These are phyloP conservation scores for Sussaba pulchella DNA, from an alignment of 2,888 invertebrate genomes.

Conservation along the genomic window DNA sequence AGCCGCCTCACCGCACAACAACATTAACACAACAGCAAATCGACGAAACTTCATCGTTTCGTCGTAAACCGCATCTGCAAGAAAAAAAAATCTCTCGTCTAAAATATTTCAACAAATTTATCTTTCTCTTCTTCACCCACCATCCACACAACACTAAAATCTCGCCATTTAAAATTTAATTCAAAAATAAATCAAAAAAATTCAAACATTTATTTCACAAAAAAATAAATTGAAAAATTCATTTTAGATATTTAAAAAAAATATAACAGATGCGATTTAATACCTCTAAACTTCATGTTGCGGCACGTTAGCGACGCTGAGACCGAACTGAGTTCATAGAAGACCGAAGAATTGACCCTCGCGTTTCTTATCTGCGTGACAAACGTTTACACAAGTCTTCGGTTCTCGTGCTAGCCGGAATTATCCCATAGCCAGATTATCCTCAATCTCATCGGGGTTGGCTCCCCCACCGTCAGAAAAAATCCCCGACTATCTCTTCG, in stretches of 20 bases:
- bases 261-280: not conserved
- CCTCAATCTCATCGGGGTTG: conserved; percentile 76
- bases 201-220: too few relatives aligned
- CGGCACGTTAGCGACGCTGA: conserved; percentile 74
- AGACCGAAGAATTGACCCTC: conserved; percentile 82
- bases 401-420: conserved; percentile 72
- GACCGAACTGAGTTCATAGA: conserved; percentile 78
- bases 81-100: too few relatives aligned
- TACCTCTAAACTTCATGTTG: conserved; percentile 73
- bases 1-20: conserved; percentile 44
- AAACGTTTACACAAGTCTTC: conserved; percentile 69
- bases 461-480: conserved; percentile 67
- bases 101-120: too few relatives aligned
- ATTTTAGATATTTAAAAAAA: not conserved
- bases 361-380: conserved; percentile 76
- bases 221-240: too few relatives aligned
- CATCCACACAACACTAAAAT: not conserved
- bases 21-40: conserved; percentile 12
- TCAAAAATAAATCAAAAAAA: too few relatives aligned
- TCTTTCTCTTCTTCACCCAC: not conserved
- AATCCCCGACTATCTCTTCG: conserved; percentile 52
- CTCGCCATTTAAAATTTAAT: too few relatives aligned
- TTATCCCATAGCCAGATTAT: conserved; percentile 78
- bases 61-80: conserved; percentile 34
- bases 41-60: conserved; percentile 23